A percentile compares a stretch with the other conserved stretches of the same genome.
These are phyloP conservation scores for Drosophila funebris DNA, from an alignment of 1,140 invertebrate species.

Conservation along the genomic window DNA sequence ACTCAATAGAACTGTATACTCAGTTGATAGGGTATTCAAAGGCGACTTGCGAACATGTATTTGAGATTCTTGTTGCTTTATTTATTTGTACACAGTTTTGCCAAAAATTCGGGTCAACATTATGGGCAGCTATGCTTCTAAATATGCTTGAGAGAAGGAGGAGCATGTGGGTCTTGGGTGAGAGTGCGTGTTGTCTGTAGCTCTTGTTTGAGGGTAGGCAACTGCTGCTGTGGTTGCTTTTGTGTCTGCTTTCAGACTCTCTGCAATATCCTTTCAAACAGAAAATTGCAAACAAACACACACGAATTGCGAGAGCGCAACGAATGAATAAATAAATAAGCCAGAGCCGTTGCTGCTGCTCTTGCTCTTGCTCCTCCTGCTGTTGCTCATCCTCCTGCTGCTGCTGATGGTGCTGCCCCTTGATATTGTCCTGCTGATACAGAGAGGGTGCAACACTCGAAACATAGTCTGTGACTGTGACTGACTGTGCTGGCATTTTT, in stretches of 20 bases:
- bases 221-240: conserved; percentile 47
- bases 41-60: conserved; percentile 4
- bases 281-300: conserved; percentile 78
- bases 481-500: conserved; percentile 71
- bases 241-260: conserved; percentile 65
- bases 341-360: conserved; percentile 35
- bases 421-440: conserved; percentile 2
- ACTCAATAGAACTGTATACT: not conserved
- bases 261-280: conserved; percentile 74
- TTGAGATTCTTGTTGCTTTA: conserved; percentile 64
- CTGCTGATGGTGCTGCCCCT: conserved; percentile 1
- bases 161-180: too few relatives aligned
- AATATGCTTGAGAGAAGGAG: conserved; percentile 24
- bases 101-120: conserved; percentile 81
- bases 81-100: conserved; percentile 77
- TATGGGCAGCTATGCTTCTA: conserved; percentile 67
- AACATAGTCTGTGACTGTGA: conserved; percentile 45
- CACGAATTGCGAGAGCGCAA: conserved; percentile 55
- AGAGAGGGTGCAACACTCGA: conserved; percentile 15
- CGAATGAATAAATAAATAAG: conserved; percentile 81
- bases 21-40: conserved; percentile 39
- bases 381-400: not conserved
- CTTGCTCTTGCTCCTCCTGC: conserved; percentile 3
- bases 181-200: conserved; percentile 59
- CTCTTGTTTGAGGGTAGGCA: conserved; percentile 4